phyloP scores from a whole-genome alignment of 2,113 vertebrate genomes.

The Pelusios castaneus region DNA sequence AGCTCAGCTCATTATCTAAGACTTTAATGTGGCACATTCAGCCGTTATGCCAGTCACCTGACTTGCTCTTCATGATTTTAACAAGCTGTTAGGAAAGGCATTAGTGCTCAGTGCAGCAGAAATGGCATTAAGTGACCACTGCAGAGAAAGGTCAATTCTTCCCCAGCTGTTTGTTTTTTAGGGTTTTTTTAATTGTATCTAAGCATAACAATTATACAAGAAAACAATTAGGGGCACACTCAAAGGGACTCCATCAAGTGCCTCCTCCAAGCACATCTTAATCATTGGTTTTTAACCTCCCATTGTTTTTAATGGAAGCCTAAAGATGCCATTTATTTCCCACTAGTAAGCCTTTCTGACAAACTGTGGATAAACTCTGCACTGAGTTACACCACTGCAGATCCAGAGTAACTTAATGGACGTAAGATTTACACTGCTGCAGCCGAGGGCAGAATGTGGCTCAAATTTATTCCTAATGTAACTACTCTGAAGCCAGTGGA shows the following conservation, averaged over 20 bases:
- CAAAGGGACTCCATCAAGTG: neutral
- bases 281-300: neutral
- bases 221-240: neutral
- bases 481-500: accelerated
- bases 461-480: neutral
- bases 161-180: neutral
- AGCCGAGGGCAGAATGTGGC: neutral
- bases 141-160: neutral
- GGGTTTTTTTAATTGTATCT: neutral
- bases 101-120: neutral
- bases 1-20: neutral
- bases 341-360: neutral
- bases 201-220: neutral
- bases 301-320: neutral
- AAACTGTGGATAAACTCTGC: neutral
- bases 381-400: neutral
- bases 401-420: neutral
- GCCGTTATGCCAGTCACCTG: neutral
- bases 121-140: neutral
- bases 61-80: neutral
- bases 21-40: neutral
- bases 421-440: neutral
- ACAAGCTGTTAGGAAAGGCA: neutral
- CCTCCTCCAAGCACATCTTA: neutral
- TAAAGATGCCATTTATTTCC: neutral